Percentiles rank a stretch among this genome's conserved stretches.
Conservation (phyloP, 2,888 invertebrate genomes). For the Dasysyrphus albostriatus region DNA sequence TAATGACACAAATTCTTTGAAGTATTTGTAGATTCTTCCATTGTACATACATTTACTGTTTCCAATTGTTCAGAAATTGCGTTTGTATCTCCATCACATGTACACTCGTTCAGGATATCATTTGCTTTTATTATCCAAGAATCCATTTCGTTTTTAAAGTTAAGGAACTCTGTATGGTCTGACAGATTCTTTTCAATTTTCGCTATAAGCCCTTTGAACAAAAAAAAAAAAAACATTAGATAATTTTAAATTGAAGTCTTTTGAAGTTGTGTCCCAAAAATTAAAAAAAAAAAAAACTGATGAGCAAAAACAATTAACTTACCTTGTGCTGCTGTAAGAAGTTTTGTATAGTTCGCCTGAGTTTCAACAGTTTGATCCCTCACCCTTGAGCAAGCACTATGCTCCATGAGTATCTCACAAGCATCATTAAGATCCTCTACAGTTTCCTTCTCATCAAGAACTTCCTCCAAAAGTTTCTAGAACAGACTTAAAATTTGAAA, state of each 20-base stretch:
- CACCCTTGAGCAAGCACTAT: slow-evolving; percentile 93
- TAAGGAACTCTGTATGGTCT: slow-evolving; percentile 95
- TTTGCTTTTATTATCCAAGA: slow-evolving; percentile 93
- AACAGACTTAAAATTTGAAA: slow-evolving; percentile 32
- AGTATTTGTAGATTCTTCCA: too few relatives aligned
- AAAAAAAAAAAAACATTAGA: slow-evolving; percentile 63
- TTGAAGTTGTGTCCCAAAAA: too few relatives aligned
- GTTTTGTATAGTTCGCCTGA: slow-evolving; percentile 91
- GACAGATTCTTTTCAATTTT: slow-evolving; percentile 95
- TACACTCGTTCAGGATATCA: slow-evolving; percentile 92
- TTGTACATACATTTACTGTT: slow-evolving; percentile 87
- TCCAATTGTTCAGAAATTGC: slow-evolving; percentile 92
- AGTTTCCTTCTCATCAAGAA: slow-evolving; percentile 89
- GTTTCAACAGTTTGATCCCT: slow-evolving; percentile 93
- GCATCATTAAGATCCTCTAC: slow-evolving; percentile 94
- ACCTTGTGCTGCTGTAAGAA: slow-evolving; percentile 91
- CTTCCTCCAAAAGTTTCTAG: slow-evolving; percentile 89
- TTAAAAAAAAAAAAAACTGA: too few relatives aligned
- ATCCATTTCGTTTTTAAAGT: slow-evolving; percentile 92
- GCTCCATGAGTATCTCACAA: slow-evolving; percentile 94
- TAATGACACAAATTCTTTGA: too few relatives aligned
- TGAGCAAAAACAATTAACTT: slow-evolving; percentile 35
- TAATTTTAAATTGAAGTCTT: not conserved
- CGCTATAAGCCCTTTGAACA: slow-evolving; percentile 86
- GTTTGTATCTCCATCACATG: slow-evolving; percentile 91